Evolutionary conservation across 1,140 invertebrate species (phyloP).

Genomic region (Drosophila dunni): DNA sequence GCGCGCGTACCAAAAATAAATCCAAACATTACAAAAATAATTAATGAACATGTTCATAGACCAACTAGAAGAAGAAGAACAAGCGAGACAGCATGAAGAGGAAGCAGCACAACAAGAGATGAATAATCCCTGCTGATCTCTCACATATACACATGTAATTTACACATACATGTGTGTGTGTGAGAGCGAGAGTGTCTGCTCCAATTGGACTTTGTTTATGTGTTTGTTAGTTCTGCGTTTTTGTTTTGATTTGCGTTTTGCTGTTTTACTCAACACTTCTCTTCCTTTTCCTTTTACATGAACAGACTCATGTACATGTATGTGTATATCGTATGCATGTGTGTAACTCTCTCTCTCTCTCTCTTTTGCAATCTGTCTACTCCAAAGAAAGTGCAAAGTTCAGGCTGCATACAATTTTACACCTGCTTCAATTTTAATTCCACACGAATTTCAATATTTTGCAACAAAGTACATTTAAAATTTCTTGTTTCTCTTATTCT

Average conservation of each 20-base stretch:
- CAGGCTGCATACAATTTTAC: slow-evolving; percentile 32
- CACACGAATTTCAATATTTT: slow-evolving; percentile 28
- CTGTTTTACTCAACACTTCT: slow-evolving; percentile 7
- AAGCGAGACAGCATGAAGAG: slow-evolving; percentile 9
- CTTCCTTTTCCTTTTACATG: slow-evolving; percentile 7
- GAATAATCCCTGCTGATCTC: slow-evolving; percentile 69
- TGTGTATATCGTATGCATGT: neutral
- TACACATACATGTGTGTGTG: slow-evolving; percentile 27
- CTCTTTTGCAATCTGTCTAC: slow-evolving; percentile 33
- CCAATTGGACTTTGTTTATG: slow-evolving; percentile 45
- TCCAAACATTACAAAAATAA: slow-evolving; percentile 79
- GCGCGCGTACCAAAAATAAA: slow-evolving; percentile 75
- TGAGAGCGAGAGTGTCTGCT: slow-evolving; percentile 48
- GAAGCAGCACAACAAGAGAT: slow-evolving; percentile 60
- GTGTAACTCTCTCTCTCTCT: neutral
- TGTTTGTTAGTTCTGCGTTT: slow-evolving; percentile 76
- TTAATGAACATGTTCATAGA: slow-evolving; percentile 48
- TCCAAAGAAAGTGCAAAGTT: slow-evolving; percentile 62
- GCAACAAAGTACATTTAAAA: slow-evolving; percentile 32
- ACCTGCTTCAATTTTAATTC: slow-evolving; percentile 32
- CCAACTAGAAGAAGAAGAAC: slow-evolving; percentile 26
- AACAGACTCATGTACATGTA: neutral
- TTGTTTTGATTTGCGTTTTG: slow-evolving; percentile 73
- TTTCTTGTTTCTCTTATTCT: slow-evolving; percentile 29
- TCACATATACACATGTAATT: slow-evolving; percentile 19